Evolutionary conservation across 2,888 invertebrate species (phyloP).

Genomic region (Prenolepis imparis): DNA sequence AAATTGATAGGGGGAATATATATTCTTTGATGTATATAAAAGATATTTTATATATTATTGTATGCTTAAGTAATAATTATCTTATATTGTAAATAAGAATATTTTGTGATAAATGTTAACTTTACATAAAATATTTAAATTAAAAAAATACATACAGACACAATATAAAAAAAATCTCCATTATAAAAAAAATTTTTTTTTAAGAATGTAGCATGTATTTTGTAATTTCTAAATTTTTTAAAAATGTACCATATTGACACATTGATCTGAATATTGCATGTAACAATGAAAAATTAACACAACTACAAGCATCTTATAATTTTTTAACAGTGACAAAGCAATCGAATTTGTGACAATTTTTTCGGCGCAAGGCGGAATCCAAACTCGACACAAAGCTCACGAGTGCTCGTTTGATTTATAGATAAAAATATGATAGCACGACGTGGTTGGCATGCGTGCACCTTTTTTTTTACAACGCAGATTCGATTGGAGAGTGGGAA

Average conservation of each 20-base stretch:
- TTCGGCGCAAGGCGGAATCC: neutral
- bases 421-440: constrained; percentile 49
- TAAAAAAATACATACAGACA: neutral
- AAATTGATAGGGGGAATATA: neutral
- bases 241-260: neutral
- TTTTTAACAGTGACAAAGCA: constrained; percentile 15
- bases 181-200: neutral
- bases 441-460: constrained; percentile 24
- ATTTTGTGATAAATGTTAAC: neutral
- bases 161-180: neutral
- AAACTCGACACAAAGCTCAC: constrained; percentile 32
- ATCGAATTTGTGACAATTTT: constrained; percentile 21
- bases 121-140: constrained; percentile 19
- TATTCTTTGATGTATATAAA: constrained; percentile 1
- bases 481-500: constrained; percentile 46
- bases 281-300: neutral
- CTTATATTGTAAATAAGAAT: neutral
- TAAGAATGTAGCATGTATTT: neutral
- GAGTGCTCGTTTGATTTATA: constrained; percentile 44
- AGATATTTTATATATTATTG: neutral
- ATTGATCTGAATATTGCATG: neutral
- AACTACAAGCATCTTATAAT: constrained; percentile 4
- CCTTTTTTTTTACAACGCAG: constrained; percentile 30
- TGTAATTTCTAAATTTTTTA: neutral
- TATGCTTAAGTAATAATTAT: neutral